Base-by-base conservation (phyloP, 2,113 vertebrate species). In the Dipodomys stephensi region DNA sequence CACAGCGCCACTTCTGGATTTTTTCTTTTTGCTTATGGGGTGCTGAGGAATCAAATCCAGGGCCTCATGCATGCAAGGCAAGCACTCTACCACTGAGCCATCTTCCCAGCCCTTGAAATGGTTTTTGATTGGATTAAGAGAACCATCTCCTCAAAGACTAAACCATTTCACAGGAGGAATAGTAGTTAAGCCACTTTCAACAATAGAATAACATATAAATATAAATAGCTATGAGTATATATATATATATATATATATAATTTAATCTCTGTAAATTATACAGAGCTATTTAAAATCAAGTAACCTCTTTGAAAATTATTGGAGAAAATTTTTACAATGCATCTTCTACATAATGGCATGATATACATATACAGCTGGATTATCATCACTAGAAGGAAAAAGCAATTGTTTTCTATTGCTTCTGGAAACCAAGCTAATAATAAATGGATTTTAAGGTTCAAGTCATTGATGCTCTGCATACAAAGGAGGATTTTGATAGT, bases 241-340 rank as follows among this genome's bases (percentile, higher is more conserved):
- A 18, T 13, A 57, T 39, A 5, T 39, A 5, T 16, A 57, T 57
- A 18, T 13, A 57, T 57, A 57, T 57, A 57, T 18, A 57, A 57
- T 57, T 57, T 57, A 57, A 13, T 57, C 53, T 49, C 90, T 44
- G 0, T 85, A 82, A 80, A 77, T 53, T 88, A 80, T 93, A 73
- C 16, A 94, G n/a, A 91, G 57, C 27, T 77, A 49, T 86, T 95
- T 93, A 77, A 92, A 94, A 30, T 85, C 68, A 93, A 87, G 87
- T 91, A 88, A 53, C 16, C 23, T 73, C 15, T 88, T 78, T 94
- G 32, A 90, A 90, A 81, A 92, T 1, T 30, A 60, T 90, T 68
- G 74, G 79, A 88, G 32, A 30, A 94, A 85, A 88, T 79, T 87
- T 90, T 92, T 72, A 79, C 22, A 80, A 35, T 79, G 30, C 0